A percentile compares a stretch with the other conserved stretches of the same genome.
Conservation (phyloP, 2,797 vertebrate genomes). For the Sandelia bainsii region DNA sequence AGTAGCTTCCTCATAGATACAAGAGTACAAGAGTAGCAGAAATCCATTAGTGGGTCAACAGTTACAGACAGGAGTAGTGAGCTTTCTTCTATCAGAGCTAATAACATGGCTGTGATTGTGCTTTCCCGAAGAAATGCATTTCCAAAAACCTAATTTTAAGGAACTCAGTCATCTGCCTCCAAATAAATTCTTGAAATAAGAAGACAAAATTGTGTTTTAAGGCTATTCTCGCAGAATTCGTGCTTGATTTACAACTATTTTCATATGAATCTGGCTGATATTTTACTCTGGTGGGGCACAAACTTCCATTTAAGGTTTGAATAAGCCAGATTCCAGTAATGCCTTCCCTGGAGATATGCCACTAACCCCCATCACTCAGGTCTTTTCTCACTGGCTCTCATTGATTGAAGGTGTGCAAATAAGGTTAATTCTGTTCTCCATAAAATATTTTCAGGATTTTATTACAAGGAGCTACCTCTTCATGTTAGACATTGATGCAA, state of each 20-base stretch:
- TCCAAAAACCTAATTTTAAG: slow-evolving; percentile 12
- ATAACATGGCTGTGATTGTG: slow-evolving; percentile 15
- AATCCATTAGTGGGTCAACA: slow-evolving; percentile 61
- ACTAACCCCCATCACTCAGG: slow-evolving; percentile 22
- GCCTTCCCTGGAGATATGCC: slow-evolving; percentile 17
- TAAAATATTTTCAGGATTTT: slow-evolving; percentile 39
- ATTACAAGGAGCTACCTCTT: slow-evolving; percentile 32
- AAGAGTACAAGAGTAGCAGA: slow-evolving; percentile 6
- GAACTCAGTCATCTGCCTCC: slow-evolving; percentile 21
- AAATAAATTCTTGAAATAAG: slow-evolving; percentile 15
- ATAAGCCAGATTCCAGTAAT: slow-evolving; percentile 15
- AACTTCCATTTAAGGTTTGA: slow-evolving; percentile 33
- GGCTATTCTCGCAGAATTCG: slow-evolving; percentile 2
- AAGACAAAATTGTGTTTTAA: background rate
- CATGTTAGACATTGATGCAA: slow-evolving; percentile 39
- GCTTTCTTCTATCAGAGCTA: slow-evolving; percentile 17
- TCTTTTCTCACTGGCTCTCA: slow-evolving; percentile 3
- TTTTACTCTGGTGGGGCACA: slow-evolving; percentile 23
- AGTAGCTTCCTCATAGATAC: slow-evolving; percentile 7
- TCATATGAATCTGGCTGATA: slow-evolving; percentile 7
- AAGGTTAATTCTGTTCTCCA: slow-evolving; percentile 45
- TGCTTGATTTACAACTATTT: slow-evolving; percentile 24
- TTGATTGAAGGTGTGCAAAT: slow-evolving; percentile 43
- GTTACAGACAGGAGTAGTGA: background rate
- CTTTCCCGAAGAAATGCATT: slow-evolving; percentile 13